Evolutionary conservation across 2,888 invertebrate species (phyloP), one percentile per base, ranked within the genome.

Genomic region (Leucophenga montana): DNA sequence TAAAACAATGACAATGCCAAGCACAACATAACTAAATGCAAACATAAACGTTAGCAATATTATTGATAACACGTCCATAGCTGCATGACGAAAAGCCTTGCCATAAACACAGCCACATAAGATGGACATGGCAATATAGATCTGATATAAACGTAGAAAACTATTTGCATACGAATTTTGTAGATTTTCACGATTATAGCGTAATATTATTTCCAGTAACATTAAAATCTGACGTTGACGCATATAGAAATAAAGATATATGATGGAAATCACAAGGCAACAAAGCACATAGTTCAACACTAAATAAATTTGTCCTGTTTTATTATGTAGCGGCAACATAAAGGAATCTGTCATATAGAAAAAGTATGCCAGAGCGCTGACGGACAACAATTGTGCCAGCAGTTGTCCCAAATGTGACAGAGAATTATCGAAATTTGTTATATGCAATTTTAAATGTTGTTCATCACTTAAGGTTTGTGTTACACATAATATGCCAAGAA

Each of bases 261-360:
- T 16, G 0, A 77, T 13, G 1, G 78, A 72, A 22, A 82, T 65
- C 11, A 70, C 33, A 1, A 80, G 9, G 57, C 84, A 84, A 66
- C 69, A 54, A n/a, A 72, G 13, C 1, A 67, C 70, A 39, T 73
- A 76, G 8, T 73, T 68, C 3, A 77, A 22, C 9, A 67, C 1
- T 8, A 78, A 71, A 70, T 79, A 79, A 0, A 72, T 74, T 56
- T 82, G 83, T 0, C 83, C 85, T 5, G 82, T 81, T 3, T 33
- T n/a, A n/a, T 68, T 71, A 46, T 84, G 73, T 0, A 57, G 0
- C 0, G 57, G 53, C 1, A 80, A 0, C 13, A 5, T 20, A 57
- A 75, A 74, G 0, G 6, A 20, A 3, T 65, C 20, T 1, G 77
- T 71, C 11, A 0, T 46, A 0, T 57, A 0, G 0, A 74, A 0